Percentiles rank a stretch among this genome's conserved stretches.
phyloP scores from a whole-genome alignment of 2,797 vertebrate genomes.

The Myotis myotis region DNA sequence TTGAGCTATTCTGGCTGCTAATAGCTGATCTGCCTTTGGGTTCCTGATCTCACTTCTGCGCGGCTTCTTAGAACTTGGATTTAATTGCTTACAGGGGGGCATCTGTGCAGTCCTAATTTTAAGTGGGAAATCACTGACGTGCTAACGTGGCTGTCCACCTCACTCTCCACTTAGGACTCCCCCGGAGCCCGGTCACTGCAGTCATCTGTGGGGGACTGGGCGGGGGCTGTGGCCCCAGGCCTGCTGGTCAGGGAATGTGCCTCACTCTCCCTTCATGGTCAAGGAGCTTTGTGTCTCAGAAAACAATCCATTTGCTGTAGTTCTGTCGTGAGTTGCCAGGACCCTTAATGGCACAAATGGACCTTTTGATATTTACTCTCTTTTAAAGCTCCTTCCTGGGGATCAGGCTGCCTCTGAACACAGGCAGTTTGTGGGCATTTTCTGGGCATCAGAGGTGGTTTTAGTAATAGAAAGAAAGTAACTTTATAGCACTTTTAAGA shows the following conservation, averaged over 20 bases:
- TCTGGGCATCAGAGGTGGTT: background rate
- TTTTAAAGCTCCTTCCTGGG: background rate
- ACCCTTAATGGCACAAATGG: background rate
- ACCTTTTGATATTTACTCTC: background rate
- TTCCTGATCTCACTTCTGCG: accelerated
- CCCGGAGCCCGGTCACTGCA: slow-evolving; percentile 41
- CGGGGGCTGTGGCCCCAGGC: slow-evolving; percentile 12
- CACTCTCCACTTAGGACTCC: slow-evolving; percentile 56
- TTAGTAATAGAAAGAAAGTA: background rate
- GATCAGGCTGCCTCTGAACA: background rate
- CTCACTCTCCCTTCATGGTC: slow-evolving; percentile 19
- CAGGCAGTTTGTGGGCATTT: background rate
- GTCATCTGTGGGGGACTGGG: slow-evolving; percentile 63
- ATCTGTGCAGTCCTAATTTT: slow-evolving; percentile 61
- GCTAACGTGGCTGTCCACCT: slow-evolving; percentile 62
- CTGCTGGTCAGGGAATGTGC: slow-evolving; percentile 33
- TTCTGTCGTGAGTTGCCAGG: slow-evolving; percentile 34
- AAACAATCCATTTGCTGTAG: background rate
- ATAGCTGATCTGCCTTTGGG: background rate
- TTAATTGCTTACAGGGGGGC: slow-evolving; percentile 1
- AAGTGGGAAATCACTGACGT: slow-evolving; percentile 67
- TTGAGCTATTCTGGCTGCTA: background rate
- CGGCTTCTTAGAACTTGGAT: background rate
- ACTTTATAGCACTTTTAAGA: slow-evolving; percentile 39
- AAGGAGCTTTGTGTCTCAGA: background rate